Conservation (phyloP, 1,140 invertebrate genomes). For the Bombus superbus region DNA sequence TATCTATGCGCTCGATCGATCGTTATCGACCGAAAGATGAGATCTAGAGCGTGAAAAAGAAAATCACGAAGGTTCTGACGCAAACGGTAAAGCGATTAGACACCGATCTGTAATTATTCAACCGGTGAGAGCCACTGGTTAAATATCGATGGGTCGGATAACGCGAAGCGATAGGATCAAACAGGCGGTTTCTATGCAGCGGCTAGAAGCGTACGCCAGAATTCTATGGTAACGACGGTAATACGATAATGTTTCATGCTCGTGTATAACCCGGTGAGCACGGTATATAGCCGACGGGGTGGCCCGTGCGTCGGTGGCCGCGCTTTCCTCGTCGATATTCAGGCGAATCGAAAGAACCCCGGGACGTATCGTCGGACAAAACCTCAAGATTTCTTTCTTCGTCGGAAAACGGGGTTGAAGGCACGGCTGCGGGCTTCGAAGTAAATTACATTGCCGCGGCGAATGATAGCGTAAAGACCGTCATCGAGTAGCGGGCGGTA, state of each 20-base stretch:
- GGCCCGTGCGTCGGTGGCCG: background rate
- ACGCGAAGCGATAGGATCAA: slow-evolving; percentile 40
- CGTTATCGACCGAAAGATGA: background rate
- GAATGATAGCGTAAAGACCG: slow-evolving; percentile 3
- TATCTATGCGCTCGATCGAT: too few relatives aligned
- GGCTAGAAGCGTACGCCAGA: slow-evolving; percentile 23
- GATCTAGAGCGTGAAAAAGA: background rate
- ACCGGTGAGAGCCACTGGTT: slow-evolving; percentile 24
- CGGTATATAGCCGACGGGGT: too few relatives aligned
- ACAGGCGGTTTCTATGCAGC: background rate
- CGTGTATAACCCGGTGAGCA: background rate
- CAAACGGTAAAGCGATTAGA: background rate
- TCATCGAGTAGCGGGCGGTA: background rate
- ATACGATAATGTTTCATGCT: slow-evolving; percentile 51
- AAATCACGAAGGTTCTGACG: too few relatives aligned
- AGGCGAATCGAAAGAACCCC: background rate
- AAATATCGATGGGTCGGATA: slow-evolving; percentile 62
- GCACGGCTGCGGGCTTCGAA: background rate
- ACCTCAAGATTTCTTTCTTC: background rate
- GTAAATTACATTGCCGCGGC: background rate
- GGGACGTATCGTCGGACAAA: background rate
- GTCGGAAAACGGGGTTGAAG: background rate
- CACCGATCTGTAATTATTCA: background rate
- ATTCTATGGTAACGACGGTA: slow-evolving; percentile 53
- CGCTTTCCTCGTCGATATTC: slow-evolving; percentile 9